phyloP scores from a whole-genome alignment of 2,888 invertebrate species.

The Oxyscelio sp. region DNA sequence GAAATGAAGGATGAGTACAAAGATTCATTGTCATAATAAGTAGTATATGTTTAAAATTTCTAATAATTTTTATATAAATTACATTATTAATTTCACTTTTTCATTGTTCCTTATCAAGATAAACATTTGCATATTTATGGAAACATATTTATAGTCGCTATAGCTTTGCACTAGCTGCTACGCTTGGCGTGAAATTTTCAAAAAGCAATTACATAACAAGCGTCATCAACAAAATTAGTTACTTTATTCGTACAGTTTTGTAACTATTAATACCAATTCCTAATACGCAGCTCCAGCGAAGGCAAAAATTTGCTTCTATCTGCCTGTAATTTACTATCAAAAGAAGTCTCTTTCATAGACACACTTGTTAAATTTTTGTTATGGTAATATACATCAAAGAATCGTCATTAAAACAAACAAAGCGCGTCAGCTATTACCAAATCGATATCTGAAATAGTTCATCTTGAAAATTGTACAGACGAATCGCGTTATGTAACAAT shows the following conservation, averaged over 20 bases:
- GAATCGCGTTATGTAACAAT: conserved; percentile 13
- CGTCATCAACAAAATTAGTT: background rate
- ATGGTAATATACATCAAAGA: conserved; percentile 4
- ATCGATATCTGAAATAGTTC: conserved; percentile 31
- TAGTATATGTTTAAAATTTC: no score
- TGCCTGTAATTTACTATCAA: conserved; percentile 1
- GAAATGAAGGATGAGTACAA: no score
- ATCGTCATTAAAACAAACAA: conserved; percentile 27
- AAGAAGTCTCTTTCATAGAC: background rate
- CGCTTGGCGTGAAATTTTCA: no score
- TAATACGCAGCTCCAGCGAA: background rate
- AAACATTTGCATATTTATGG: background rate
- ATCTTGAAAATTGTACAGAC: conserved; percentile 28
- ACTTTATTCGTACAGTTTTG: background rate
- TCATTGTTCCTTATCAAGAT: background rate
- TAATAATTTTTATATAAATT: no score
- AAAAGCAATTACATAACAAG: no score
- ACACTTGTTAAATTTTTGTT: conserved; percentile 21
- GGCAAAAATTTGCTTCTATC: background rate
- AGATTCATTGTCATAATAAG: no score
- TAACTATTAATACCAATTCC: background rate
- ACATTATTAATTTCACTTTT: no score
- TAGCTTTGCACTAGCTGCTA: no score
- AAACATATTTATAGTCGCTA: no score
- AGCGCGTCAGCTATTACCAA: conserved; percentile 3